These are phyloP conservation scores for Colletes collaris DNA, from an alignment of 2,888 invertebrate genomes.

Conservation along the genomic window DNA sequence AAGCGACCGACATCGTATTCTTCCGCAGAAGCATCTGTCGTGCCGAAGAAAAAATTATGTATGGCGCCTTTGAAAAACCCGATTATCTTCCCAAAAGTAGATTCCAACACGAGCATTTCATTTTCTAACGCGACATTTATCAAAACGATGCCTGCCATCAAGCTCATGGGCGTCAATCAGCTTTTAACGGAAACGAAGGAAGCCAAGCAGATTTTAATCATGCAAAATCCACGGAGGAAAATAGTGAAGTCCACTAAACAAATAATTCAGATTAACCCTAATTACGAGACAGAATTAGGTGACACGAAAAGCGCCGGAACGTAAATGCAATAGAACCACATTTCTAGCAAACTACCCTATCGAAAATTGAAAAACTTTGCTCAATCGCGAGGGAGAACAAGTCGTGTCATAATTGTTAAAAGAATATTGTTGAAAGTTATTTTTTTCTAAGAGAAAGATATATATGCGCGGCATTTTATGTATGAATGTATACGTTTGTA, in stretches of 20 bases:
- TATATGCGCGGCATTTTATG: background rate
- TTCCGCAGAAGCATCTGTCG: conserved; percentile 58
- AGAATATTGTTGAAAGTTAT: background rate
- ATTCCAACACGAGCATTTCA: conserved; percentile 47
- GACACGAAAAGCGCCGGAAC: conserved; percentile 73
- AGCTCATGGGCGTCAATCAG: conserved; percentile 67
- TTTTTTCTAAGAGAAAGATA: background rate
- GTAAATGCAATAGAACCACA: conserved; percentile 46
- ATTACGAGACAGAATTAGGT: conserved; percentile 70
- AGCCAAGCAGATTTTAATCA: conserved; percentile 69
- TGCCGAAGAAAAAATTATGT: conserved; percentile 65
- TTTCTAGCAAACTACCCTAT: too few relatives aligned
- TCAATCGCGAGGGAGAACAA: background rate
- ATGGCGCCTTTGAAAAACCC: conserved; percentile 66
- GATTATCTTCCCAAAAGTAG: conserved; percentile 74
- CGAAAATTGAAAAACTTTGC: conserved; percentile 8
- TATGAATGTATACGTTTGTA: background rate
- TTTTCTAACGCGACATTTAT: conserved; percentile 60
- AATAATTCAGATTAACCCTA: conserved; percentile 72
- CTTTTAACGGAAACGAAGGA: conserved; percentile 61
- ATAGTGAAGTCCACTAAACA: conserved; percentile 63
- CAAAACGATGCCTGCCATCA: conserved; percentile 70
- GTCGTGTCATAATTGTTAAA: background rate
- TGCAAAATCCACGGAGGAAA: conserved; percentile 66
- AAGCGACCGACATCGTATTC: conserved; percentile 45